These are phyloP conservation scores for Galago senegalensis DNA, from an alignment of 2,797 vertebrate genomes.

Conservation along the genomic window DNA sequence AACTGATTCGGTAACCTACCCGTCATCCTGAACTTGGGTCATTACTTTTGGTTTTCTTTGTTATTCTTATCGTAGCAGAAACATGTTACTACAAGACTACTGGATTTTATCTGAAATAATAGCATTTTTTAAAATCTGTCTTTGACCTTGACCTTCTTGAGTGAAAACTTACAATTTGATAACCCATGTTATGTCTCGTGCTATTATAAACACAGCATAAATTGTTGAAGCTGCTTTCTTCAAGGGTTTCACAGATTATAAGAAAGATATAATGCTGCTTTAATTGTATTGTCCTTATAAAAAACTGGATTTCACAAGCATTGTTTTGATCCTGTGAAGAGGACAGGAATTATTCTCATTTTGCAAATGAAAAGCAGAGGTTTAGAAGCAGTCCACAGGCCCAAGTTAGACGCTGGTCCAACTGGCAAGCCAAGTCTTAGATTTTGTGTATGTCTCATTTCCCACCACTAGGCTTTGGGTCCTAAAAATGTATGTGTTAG, in stretches of 20 bases:
- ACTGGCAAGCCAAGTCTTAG: not conserved
- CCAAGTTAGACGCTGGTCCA: not conserved
- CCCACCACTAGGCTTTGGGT: not conserved
- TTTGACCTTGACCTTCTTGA: not conserved
- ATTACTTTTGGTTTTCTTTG: conserved; percentile 27
- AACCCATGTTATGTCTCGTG: not conserved
- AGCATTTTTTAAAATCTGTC: not conserved
- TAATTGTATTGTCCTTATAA: not conserved
- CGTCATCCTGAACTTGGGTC: conserved; percentile 25
- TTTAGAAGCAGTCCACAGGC: not conserved
- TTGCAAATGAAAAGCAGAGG: not conserved
- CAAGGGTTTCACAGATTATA: not conserved
- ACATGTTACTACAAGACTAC: not conserved
- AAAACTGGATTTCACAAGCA: not conserved
- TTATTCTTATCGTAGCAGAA: conserved; percentile 17
- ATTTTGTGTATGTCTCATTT: not conserved
- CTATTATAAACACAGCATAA: not conserved
- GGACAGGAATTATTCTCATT: not conserved
- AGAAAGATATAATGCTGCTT: not conserved
- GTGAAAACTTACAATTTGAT: conserved; percentile 42
- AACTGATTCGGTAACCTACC: not conserved
- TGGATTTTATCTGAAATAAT: not conserved
- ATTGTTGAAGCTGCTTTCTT: not conserved
- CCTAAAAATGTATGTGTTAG: not conserved
- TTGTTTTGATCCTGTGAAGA: not conserved